Evolutionary conservation across 1,140 invertebrate genomes (phyloP).

Genomic region (Diorhabda carinulata): DNA sequence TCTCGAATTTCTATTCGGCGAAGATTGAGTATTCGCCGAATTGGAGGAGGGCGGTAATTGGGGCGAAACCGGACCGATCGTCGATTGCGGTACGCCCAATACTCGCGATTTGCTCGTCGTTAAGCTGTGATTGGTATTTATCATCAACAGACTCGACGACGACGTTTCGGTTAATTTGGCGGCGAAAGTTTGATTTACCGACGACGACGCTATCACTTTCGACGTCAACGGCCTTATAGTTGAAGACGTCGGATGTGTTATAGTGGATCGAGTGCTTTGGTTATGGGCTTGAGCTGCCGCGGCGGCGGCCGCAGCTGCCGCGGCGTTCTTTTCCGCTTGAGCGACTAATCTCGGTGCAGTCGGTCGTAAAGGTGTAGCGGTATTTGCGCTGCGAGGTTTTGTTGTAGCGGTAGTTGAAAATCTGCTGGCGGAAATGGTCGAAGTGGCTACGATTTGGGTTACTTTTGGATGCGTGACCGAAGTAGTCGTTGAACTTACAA

Average conservation of each 20-base stretch:
- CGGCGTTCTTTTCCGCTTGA: slow-evolving; percentile 46
- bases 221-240: slow-evolving; percentile 38
- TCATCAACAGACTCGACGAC: slow-evolving; percentile 3
- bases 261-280: slow-evolving; percentile 12
- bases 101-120: slow-evolving; percentile 14
- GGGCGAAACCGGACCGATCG: slow-evolving; percentile 26
- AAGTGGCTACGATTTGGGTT: slow-evolving; percentile 18
- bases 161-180: slow-evolving; percentile 55
- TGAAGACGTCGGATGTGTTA: slow-evolving; percentile 40
- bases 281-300: slow-evolving; percentile 25
- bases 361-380: slow-evolving; percentile 48
- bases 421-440: slow-evolving; percentile 22
- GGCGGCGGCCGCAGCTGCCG: slow-evolving; percentile 22
- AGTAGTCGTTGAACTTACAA: slow-evolving; percentile 29
- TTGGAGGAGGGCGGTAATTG: slow-evolving; percentile 14
- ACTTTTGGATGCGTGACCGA: slow-evolving; percentile 32
- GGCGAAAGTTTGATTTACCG: slow-evolving; percentile 20
- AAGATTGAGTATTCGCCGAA: slow-evolving; percentile 37
- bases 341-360: slow-evolving; percentile 54
- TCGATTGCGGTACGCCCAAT: slow-evolving; percentile 19
- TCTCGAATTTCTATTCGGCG: slow-evolving; percentile 53
- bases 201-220: slow-evolving; percentile 50
- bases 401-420: slow-evolving; percentile 39
- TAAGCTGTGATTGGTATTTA: slow-evolving; percentile 8
- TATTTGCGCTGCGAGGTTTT: slow-evolving; percentile 43